Evolutionary conservation across 2,888 invertebrate species (phyloP).

Genomic region (Lycia hirtaria): DNA sequence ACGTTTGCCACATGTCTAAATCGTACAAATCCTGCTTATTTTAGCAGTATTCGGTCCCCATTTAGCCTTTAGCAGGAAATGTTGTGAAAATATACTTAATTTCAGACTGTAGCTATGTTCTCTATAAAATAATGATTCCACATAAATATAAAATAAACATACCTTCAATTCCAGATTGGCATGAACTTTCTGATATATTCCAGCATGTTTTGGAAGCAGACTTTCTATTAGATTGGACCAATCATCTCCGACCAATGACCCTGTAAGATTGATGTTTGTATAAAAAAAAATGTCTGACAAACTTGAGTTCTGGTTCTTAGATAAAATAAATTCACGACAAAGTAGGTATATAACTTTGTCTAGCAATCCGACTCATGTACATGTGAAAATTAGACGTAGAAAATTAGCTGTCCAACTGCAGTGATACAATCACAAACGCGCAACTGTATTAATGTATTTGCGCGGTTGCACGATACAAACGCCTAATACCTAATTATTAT

Average conservation of each 20-base stretch:
- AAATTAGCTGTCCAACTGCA: too few relatives aligned
- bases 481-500: too few relatives aligned
- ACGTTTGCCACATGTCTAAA: too few relatives aligned
- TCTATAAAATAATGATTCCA: too few relatives aligned
- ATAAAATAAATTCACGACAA: constrained; percentile 4
- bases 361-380: constrained; percentile 14
- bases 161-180: constrained; percentile 79
- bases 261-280: constrained; percentile 54
- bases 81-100: too few relatives aligned
- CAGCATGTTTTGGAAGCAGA: constrained; percentile 82
- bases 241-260: constrained; percentile 84
- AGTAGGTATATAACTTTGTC: constrained; percentile 9
- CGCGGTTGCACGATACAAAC: too few relatives aligned
- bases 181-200: constrained; percentile 75
- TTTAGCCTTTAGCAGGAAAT: too few relatives aligned
- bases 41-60: too few relatives aligned
- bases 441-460: too few relatives aligned
- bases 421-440: too few relatives aligned
- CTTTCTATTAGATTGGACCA: constrained; percentile 85
- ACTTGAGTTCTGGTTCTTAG: not conserved
- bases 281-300: not conserved
- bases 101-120: too few relatives aligned
- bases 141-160: constrained; percentile 13
- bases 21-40: too few relatives aligned
- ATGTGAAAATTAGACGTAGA: constrained; percentile 6